Evolutionary conservation across 2,797 vertebrate species (phyloP).

Genomic region (Helicolenus hilgendorfi): DNA sequence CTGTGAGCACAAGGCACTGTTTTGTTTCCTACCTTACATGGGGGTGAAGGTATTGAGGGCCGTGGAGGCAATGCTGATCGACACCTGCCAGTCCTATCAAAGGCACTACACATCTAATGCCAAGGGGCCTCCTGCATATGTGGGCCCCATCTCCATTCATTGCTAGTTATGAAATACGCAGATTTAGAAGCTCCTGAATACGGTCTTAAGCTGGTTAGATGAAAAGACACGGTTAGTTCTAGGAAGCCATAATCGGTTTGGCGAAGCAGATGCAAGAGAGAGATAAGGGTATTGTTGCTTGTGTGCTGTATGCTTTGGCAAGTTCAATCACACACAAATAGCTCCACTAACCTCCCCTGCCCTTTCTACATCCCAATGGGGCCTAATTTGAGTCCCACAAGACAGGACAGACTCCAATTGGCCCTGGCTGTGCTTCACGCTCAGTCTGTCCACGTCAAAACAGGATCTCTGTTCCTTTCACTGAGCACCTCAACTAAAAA

Average conservation of each 20-base stretch:
- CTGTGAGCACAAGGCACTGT: neutral
- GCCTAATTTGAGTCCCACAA: conserved; percentile 24
- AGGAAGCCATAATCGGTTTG: neutral
- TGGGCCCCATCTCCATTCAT: conserved; percentile 14
- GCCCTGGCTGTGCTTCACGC: conserved; percentile 60
- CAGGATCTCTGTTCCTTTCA: conserved; percentile 36
- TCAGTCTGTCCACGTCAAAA: conserved; percentile 65
- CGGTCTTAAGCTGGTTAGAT: neutral
- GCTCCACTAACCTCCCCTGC: neutral
- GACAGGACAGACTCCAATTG: conserved; percentile 24
- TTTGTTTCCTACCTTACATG: conserved; percentile 27
- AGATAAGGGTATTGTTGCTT: neutral
- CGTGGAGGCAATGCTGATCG: conserved; percentile 11
- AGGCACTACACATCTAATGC: conserved; percentile 16
- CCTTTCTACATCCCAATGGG: conserved; percentile 6
- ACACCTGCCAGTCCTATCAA: conserved; percentile 7
- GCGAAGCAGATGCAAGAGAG: neutral
- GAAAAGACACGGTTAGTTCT: neutral
- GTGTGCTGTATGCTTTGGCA: neutral
- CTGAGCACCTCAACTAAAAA: conserved; percentile 11
- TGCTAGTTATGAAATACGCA: conserved; percentile 19
- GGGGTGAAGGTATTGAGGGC: neutral
- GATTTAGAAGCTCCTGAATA: neutral
- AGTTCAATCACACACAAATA: conserved; percentile 24
- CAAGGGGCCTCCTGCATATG: neutral